Percentiles rank a stretch among this genome's conserved stretches.
These are phyloP conservation scores for Oscheius myriophilus DNA, from an alignment of 2,888 invertebrate genomes.

Conservation along the genomic window DNA sequence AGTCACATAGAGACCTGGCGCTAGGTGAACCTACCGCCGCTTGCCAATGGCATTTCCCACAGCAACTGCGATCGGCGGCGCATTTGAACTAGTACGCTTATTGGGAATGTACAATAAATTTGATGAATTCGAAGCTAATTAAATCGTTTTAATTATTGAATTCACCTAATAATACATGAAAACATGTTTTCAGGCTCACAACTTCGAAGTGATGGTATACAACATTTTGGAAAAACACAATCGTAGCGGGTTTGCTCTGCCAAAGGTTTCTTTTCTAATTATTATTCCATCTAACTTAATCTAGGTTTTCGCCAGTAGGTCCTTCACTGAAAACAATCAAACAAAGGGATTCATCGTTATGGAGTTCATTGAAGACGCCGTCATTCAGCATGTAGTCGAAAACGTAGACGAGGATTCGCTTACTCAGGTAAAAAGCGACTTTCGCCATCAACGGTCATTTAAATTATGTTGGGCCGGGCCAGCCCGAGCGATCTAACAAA, in stretches of 20 bases:
- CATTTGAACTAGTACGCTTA: too few species aligned
- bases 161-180: too few species aligned
- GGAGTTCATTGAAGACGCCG: constrained; percentile 18
- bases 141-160: too few species aligned
- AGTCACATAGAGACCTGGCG: too few species aligned
- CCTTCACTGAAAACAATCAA: constrained; percentile 8
- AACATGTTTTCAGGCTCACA: constrained; percentile 18
- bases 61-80: too few species aligned
- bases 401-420: background rate
- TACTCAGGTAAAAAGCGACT: background rate
- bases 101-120: too few species aligned
- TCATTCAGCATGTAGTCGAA: constrained; percentile 6
- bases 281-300: background rate
- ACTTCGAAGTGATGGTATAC: constrained; percentile 8
- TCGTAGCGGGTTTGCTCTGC: background rate
- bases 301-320: constrained; percentile 10
- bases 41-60: too few species aligned
- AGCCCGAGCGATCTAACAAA: too few species aligned
- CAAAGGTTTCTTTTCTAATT: constrained; percentile 1
- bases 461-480: too few species aligned
- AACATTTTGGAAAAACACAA: constrained; percentile 14
- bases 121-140: too few species aligned
- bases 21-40: too few species aligned
- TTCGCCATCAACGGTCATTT: too few species aligned
- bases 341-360: constrained; percentile 19